phyloP scores from a whole-genome alignment of 2,113 vertebrate genomes.

The Enhydra lutris region DNA sequence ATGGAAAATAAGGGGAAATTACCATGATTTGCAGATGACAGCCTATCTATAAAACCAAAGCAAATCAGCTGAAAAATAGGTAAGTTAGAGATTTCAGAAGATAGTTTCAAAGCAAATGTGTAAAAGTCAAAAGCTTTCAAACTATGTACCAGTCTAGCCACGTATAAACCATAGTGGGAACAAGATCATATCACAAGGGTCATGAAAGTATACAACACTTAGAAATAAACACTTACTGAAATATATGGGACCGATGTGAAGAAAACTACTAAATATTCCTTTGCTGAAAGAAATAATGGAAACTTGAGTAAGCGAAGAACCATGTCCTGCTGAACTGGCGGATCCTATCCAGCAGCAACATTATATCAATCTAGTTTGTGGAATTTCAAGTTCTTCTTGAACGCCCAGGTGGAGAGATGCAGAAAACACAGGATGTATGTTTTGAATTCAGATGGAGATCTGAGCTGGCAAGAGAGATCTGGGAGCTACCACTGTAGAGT shows the following conservation, averaged over 20 bases:
- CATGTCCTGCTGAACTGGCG: neutral
- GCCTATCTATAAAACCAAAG: neutral
- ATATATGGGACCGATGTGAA: neutral
- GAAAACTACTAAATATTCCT: neutral
- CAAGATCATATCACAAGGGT: neutral
- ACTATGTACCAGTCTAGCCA: neutral
- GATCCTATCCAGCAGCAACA: neutral
- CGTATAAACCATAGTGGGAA: neutral
- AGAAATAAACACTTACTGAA: neutral
- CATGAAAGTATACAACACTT: neutral
- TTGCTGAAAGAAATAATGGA: neutral
- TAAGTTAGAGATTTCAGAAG: slow-evolving; percentile 22
- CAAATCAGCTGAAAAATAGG: neutral
- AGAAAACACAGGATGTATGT: neutral
- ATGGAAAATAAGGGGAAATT: neutral
- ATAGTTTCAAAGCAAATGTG: slow-evolving; percentile 6
- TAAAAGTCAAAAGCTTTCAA: neutral
- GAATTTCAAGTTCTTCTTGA: neutral
- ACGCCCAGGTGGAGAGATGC: neutral
- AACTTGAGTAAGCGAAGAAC: neutral
- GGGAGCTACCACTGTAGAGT: neutral
- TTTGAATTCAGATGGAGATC: neutral
- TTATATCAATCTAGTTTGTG: neutral
- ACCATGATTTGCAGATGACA: neutral
- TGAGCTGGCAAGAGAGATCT: neutral